Evolutionary conservation across 2,797 vertebrate species (phyloP).

Genomic region (Monodelphis domestica): DNA sequence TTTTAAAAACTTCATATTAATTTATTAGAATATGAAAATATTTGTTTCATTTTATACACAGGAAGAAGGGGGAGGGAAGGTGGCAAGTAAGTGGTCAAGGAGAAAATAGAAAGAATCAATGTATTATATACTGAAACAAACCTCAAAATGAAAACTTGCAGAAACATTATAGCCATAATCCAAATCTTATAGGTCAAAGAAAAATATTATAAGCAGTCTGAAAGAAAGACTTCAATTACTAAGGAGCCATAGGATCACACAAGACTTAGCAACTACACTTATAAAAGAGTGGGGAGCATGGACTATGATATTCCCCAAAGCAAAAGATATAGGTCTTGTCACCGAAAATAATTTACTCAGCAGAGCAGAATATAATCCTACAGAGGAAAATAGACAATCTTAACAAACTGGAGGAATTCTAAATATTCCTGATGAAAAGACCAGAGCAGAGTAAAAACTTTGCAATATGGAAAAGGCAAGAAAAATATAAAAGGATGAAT

Average conservation of each 20-base stretch:
- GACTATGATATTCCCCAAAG: not conserved
- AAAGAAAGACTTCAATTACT: not conserved
- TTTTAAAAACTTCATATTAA: too few species aligned
- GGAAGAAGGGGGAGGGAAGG: too few species aligned
- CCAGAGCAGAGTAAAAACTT: not conserved
- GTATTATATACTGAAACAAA: not conserved
- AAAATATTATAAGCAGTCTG: not conserved
- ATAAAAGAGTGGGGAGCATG: not conserved
- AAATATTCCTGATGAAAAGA: not conserved
- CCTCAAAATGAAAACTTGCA: not conserved
- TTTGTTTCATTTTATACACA: too few species aligned
- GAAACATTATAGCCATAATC: not conserved
- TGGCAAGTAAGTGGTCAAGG: not conserved
- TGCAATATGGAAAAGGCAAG: not conserved
- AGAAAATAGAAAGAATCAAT: not conserved
- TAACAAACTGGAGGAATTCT: not conserved
- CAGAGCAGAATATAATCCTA: not conserved
- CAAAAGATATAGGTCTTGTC: not conserved
- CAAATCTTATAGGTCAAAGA: not conserved
- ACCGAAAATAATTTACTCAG: too few species aligned
- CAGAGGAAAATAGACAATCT: not conserved
- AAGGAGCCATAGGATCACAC: not conserved
- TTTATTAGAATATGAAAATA: too few species aligned
- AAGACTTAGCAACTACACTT: not conserved
- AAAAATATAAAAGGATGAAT: not conserved